phyloP scores from a whole-genome alignment of 2,797 vertebrate genomes.

The Lemur catta region DNA sequence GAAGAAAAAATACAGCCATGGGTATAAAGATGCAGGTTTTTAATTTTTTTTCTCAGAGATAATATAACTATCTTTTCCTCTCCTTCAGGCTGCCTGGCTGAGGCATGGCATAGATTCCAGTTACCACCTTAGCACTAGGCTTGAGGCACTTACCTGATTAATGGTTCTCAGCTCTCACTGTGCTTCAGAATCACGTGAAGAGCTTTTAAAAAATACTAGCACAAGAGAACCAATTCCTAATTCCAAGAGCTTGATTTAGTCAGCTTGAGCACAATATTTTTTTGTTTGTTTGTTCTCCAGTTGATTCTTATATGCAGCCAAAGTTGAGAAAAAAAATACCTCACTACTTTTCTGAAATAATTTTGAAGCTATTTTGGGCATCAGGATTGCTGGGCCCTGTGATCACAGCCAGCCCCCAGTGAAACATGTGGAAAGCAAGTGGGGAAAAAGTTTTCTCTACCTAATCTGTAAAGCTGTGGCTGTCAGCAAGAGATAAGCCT shows the following conservation, averaged over 20 bases:
- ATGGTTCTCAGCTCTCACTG: background rate
- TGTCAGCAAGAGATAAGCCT: background rate
- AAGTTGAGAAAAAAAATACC: background rate
- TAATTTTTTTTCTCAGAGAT: background rate
- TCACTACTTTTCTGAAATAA: background rate
- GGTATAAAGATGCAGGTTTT: background rate
- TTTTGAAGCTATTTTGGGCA: constrained; percentile 4
- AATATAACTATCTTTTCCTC: background rate
- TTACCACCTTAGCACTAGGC: background rate
- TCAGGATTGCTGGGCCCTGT: background rate
- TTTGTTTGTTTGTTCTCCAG: background rate
- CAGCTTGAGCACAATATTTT: background rate
- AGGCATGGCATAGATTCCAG: background rate
- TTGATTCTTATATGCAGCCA: background rate
- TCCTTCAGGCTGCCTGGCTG: background rate
- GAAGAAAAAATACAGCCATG: background rate
- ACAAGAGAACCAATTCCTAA: background rate
- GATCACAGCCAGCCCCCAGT: background rate
- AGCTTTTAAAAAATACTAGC: background rate
- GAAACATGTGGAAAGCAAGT: background rate
- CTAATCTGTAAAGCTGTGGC: background rate
- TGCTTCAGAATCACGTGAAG: background rate
- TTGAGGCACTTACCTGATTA: background rate
- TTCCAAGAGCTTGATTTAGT: background rate
- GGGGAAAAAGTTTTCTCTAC: background rate